Base-by-base conservation (phyloP, 2,797 vertebrate genomes). In the Sebastes diaconus region DNA sequence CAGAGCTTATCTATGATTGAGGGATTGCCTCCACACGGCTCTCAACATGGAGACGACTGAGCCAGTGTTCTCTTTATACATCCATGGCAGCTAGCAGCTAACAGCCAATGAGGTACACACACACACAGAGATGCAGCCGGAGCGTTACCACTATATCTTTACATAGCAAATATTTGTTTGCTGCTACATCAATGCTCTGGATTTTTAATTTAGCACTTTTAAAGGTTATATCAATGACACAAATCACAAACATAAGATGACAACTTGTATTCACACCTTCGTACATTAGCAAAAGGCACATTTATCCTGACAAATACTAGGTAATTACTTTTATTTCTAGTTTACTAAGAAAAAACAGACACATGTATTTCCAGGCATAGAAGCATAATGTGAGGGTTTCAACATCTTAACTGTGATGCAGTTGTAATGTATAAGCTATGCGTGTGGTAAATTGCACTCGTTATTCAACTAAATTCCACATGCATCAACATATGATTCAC, bases 401-500 rank as follows among this genome's bases (percentile, higher is more conserved):
- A 74, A 27, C 13, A 72, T 54, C n/a, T 63, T 67, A 50, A 9
- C 24, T 24, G 3, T 22, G 55, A 73, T 46, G 10, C 39, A 34
- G 30, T 7, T 64, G 20, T 22, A 54, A 54, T 54, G 52, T 25
- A 13, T 3, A 22, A 50, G 22, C n/a, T 13, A 27, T 25, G 2
- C 14, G n/a, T 61, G 30, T 25, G 27, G 7, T 29, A 64, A 30
- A 68, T 59, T 27, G 22, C 8, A 14, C 20, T 75, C 67, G 9
- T 79, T 71, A 58, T 84, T 69, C 42, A 34, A 42, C 57, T 66
- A 20, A 12, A 7, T 80, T 79, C 30, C 39, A 77, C 57, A 84
- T 81, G 36, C 50, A 81, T 81, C 73, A 79, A 75, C 34, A 63
- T 68, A 63, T 67, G 75, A 86, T 80, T 77, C 69, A 88, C 66